A percentile compares a stretch with the other conserved stretches of the same genome.
Evolutionary conservation across 2,888 invertebrate species (phyloP).

Genomic region (Gerris lacustris): DNA sequence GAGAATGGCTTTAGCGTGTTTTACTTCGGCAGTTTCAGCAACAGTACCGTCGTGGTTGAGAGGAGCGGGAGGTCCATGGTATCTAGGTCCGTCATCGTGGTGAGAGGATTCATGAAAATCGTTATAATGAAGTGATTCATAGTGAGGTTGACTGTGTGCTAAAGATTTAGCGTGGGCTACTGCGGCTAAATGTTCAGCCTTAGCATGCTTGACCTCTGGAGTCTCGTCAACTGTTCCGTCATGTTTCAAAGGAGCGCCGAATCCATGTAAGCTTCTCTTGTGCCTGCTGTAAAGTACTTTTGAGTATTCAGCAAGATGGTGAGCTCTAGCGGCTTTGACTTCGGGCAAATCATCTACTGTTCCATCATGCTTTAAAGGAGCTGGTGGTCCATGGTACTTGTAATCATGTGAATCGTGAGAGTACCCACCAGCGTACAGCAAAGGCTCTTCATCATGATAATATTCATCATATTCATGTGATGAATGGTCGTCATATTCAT

Average conservation of each 20-base stretch:
- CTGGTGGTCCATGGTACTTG: slow-evolving; percentile 33
- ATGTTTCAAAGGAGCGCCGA: slow-evolving; percentile 16
- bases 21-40: slow-evolving; percentile 25
- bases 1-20: slow-evolving; percentile 18
- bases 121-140: no score
- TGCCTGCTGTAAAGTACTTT: slow-evolving; percentile 34
- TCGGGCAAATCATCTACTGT: slow-evolving; percentile 39
- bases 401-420: neutral
- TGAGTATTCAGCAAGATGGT: slow-evolving; percentile 38
- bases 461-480: neutral
- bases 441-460: neutral
- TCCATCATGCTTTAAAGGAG: slow-evolving; percentile 26
- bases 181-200: slow-evolving; percentile 7
- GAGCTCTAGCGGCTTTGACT: slow-evolving; percentile 39
- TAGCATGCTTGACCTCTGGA: slow-evolving; percentile 16
- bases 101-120: neutral
- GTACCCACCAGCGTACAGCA: neutral
- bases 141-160: neutral
- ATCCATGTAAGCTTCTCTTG: slow-evolving; percentile 32
- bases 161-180: slow-evolving; percentile 9
- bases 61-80: slow-evolving; percentile 14
- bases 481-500: neutral
- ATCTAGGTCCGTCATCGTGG: neutral
- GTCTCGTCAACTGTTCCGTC: slow-evolving; percentile 6
- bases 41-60: slow-evolving; percentile 26